Evolutionary conservation across 1,140 invertebrate genomes (phyloP), one percentile per base, ranked within the genome.

Genomic region (Oedothorax gibbosus): DNA sequence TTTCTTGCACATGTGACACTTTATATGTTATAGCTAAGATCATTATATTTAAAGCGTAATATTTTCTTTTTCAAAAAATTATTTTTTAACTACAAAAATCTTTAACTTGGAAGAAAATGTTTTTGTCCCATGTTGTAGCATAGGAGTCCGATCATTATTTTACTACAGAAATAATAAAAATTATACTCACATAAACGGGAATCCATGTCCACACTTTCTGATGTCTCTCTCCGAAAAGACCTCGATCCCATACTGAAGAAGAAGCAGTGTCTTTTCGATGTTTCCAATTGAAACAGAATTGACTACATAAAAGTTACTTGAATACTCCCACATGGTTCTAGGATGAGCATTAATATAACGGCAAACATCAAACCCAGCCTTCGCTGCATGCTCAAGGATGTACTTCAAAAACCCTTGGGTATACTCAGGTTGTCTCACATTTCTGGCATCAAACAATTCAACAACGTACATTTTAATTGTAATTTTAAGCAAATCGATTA

Each of bases 211-310:
- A 64, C 79, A 64, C 53, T 50, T 82, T 15, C 20, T 62, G 0
- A 53, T 18, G 14, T 82, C 68, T 5, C 15, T 12, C 11, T 56
- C 49, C 7, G 79, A 21, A 68, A 82, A 82, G 0, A 82, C 56
- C 64, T 82, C 69, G 4, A 72, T 62, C 3, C 79, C 79, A 82
- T 82, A 49, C n/a, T 65, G 56, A 12, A 82, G 18, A 6, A 82
- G 57, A 21, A 5, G 2, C n/a, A 64, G 9, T 21, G n/a, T 9
- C 0, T 57, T 21, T 8, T 72, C 15, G 0, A 20, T 12, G 35
- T 82, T 72, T 72, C 79, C 79, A 62, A 82, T 64, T 9, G 68
- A 68, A 20, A 82, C 68, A 57, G 79, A 66, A 73, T 64, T 82
- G 4, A 73, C 15, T 6, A 82, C 35, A n/a, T 54, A 72, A 51